A percentile compares a stretch with the other conserved stretches of the same genome.
Evolutionary conservation across 2,888 invertebrate genomes (phyloP).

Genomic region (Acanthococcus lagerstroemiae): DNA sequence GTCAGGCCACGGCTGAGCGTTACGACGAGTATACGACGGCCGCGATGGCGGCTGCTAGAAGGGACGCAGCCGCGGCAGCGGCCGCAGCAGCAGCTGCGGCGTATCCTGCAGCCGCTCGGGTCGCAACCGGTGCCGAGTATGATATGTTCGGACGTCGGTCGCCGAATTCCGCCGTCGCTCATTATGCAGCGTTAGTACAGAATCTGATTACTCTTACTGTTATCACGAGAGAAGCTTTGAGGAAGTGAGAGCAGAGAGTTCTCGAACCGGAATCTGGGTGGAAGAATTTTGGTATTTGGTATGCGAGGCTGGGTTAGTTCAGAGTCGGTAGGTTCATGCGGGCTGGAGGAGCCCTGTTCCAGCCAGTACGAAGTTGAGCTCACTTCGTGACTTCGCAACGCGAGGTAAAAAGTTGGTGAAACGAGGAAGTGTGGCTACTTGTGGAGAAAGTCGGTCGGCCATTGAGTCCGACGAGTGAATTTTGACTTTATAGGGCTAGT

Average conservation of each 20-base stretch:
- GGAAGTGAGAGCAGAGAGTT: no score
- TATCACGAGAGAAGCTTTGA: not conserved
- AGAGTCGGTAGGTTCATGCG: no score
- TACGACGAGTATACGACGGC: constrained; percentile 2
- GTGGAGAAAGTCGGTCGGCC: no score
- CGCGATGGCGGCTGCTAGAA: constrained; percentile 5
- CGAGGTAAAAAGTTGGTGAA: no score
- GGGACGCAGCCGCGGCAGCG: constrained; percentile 4
- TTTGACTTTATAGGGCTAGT: no score
- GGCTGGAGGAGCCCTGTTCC: no score
- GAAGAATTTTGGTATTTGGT: no score
- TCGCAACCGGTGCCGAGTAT: constrained; percentile 10
- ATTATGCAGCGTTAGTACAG: constrained; percentile 5
- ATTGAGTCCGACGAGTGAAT: no score
- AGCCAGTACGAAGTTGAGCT: no score
- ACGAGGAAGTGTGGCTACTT: no score
- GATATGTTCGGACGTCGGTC: constrained; percentile 8
- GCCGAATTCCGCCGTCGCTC: constrained; percentile 9
- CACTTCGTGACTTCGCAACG: no score
- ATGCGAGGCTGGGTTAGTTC: no score
- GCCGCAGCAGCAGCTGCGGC: not conserved
- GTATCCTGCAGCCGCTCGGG: not conserved
- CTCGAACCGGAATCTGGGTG: not conserved
- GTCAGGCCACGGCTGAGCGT: constrained; percentile 6
- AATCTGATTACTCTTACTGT: not conserved